phyloP scores from a whole-genome alignment of 2,888 invertebrate species.

The Eupsilia transversa region DNA sequence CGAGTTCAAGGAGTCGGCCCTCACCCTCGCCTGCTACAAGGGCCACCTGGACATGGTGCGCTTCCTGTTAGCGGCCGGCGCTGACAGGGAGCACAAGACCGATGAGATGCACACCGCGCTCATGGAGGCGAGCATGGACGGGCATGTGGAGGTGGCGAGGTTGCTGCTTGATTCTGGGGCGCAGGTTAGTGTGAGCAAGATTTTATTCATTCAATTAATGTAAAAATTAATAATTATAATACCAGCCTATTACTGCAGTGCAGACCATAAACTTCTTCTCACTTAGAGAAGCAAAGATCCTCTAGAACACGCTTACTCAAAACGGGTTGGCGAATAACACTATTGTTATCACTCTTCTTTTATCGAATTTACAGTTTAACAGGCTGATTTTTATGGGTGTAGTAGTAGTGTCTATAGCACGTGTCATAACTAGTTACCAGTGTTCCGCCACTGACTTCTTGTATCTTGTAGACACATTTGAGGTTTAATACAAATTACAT shows the following conservation, averaged over 20 bases:
- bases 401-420: not conserved
- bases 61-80: constrained; percentile 98
- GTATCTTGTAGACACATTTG: not conserved
- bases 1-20: constrained; percentile 99
- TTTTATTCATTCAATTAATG: constrained; percentile 4
- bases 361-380: not conserved
- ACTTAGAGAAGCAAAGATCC: not conserved
- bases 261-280: not conserved
- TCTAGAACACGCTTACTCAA: not conserved
- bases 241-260: not conserved
- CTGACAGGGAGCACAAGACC: constrained; percentile 99
- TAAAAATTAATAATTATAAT: not conserved
- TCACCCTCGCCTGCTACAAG: constrained; percentile 98
- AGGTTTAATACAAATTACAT: not conserved
- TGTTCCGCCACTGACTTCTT: not conserved
- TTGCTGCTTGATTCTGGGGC: constrained; percentile 98
- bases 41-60: constrained; percentile 99
- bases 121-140: constrained; percentile 99
- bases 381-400: no score
- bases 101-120: constrained; percentile 99
- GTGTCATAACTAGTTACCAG: not conserved
- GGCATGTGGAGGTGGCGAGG: constrained; percentile 99
- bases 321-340: not conserved
- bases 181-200: constrained; percentile 90
- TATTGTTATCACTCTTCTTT: not conserved